Conservation (phyloP, 1,140 invertebrate genomes). For the Saxidomus purpurata region DNA sequence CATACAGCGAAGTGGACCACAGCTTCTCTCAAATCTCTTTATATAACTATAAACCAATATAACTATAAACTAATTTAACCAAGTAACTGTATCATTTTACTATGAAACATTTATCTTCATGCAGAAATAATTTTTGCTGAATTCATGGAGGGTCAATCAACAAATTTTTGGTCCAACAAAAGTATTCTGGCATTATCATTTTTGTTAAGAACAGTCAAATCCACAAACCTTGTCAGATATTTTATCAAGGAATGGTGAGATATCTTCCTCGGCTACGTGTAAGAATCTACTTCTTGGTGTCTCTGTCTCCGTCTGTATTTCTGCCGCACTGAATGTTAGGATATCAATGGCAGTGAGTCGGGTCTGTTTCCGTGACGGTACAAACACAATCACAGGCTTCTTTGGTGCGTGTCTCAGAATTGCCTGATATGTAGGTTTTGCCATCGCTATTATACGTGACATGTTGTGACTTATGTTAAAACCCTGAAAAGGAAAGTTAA, state of each 20-base stretch:
- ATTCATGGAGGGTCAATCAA: no score
- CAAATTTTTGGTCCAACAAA: no score
- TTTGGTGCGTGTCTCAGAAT: conserved; percentile 95
- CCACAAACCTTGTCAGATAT: conserved; percentile 93
- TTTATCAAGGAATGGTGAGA: conserved; percentile 95
- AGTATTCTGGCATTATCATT: no score
- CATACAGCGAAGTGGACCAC: no score
- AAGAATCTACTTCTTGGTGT: conserved; percentile 91
- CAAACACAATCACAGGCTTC: conserved; percentile 98
- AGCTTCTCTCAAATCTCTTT: no score
- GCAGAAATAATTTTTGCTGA: no score
- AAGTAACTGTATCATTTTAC: no score
- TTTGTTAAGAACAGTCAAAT: no score
- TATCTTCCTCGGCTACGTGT: conserved; percentile 92
- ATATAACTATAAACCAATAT: no score
- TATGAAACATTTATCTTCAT: no score
- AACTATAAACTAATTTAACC: no score
- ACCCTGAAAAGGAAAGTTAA: conserved; percentile 88
- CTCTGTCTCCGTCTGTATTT: conserved; percentile 91
- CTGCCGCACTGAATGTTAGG: conserved; percentile 96
- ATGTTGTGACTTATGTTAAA: conserved; percentile 99
- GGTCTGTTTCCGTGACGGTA: conserved; percentile 97
- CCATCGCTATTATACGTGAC: conserved; percentile 98
- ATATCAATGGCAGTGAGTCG: conserved; percentile 98
- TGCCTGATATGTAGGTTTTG: conserved; percentile 98